A percentile compares a stretch with the other conserved stretches of the same genome.
Evolutionary conservation across 2,113 vertebrate genomes (phyloP).

Genomic region (Gadus chalcogrammus): DNA sequence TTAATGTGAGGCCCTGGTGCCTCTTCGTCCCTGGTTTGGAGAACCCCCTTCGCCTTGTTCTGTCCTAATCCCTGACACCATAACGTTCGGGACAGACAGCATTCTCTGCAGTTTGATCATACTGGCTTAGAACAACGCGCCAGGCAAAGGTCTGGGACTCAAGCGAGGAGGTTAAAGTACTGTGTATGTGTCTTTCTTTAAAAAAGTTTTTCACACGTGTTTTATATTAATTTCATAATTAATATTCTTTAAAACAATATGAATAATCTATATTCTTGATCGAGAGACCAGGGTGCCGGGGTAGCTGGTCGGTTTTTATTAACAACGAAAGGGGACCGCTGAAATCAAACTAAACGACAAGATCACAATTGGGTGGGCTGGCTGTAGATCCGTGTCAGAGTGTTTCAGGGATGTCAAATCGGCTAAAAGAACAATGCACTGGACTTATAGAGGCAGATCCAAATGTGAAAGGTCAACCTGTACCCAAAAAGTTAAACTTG

Average conservation of each 20-base stretch:
- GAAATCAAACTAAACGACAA: too few relatives aligned
- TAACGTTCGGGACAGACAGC: constrained; percentile 3
- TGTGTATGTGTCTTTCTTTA: constrained; percentile 50
- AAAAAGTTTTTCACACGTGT: constrained; percentile 26
- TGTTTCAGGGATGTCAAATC: too few relatives aligned
- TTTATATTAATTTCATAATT: constrained; percentile 40
- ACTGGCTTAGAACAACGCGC: neutral
- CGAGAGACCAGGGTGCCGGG: constrained; percentile 52
- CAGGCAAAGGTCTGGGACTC: neutral
- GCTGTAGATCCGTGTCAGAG: too few relatives aligned
- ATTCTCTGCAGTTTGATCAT: neutral
- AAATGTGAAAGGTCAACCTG: neutral
- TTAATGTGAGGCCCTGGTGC: constrained; percentile 16
- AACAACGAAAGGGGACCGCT: too few relatives aligned
- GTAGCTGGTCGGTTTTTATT: neutral
- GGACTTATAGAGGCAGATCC: neutral
- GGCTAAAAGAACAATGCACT: neutral
- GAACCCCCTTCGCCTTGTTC: neutral
- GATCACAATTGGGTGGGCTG: too few relatives aligned
- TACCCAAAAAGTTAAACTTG: too few relatives aligned
- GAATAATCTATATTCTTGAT: constrained; percentile 59
- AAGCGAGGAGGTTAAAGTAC: constrained; percentile 31
- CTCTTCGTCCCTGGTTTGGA: constrained; percentile 6
- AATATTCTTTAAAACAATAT: constrained; percentile 57
- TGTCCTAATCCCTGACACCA: constrained; percentile 3